phyloP scores from a whole-genome alignment of 2,797 vertebrate species.

The Petrocephalus schoutedeni region DNA sequence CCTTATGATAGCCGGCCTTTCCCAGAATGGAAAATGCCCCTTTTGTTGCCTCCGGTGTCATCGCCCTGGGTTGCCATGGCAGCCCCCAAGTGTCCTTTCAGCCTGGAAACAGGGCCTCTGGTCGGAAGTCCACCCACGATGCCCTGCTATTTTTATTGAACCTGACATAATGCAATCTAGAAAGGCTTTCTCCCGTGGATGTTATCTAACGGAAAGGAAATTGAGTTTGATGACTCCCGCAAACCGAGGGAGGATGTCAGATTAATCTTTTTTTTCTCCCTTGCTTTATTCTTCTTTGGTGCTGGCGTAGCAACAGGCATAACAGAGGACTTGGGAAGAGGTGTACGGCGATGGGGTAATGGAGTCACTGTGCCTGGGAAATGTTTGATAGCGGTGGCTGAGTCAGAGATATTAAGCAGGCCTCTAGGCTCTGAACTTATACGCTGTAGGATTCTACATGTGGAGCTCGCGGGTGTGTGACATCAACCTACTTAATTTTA shows the following conservation, averaged over 20 bases:
- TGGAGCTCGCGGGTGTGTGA: background rate
- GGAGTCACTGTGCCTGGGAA: background rate
- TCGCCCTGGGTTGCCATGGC: constrained; percentile 67
- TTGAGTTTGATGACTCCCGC: constrained; percentile 74
- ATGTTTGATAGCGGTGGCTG: background rate
- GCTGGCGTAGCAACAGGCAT: constrained; percentile 54
- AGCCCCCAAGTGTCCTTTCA: constrained; percentile 69
- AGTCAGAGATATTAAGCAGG: background rate
- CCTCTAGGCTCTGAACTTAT: background rate
- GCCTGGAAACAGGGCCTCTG: constrained; percentile 71
- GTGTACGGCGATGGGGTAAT: constrained; percentile 24
- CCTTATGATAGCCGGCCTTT: constrained; percentile 68
- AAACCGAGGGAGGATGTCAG: constrained; percentile 65
- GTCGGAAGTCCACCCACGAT: constrained; percentile 69
- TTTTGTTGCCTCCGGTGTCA: constrained; percentile 73
- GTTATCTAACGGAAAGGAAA: constrained; percentile 78
- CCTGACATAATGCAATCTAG: constrained; percentile 71
- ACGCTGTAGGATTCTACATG: background rate
- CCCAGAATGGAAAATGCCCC: constrained; percentile 65
- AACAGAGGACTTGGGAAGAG: constrained; percentile 40
- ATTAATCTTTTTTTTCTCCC: constrained; percentile 53
- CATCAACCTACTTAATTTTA: background rate
- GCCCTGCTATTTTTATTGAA: constrained; percentile 73
- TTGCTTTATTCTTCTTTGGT: constrained; percentile 22
- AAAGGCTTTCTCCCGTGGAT: constrained; percentile 69